These are phyloP conservation scores for Ctenopoma multispine DNA, from an alignment of 2,797 vertebrate species.

Conservation along the genomic window DNA sequence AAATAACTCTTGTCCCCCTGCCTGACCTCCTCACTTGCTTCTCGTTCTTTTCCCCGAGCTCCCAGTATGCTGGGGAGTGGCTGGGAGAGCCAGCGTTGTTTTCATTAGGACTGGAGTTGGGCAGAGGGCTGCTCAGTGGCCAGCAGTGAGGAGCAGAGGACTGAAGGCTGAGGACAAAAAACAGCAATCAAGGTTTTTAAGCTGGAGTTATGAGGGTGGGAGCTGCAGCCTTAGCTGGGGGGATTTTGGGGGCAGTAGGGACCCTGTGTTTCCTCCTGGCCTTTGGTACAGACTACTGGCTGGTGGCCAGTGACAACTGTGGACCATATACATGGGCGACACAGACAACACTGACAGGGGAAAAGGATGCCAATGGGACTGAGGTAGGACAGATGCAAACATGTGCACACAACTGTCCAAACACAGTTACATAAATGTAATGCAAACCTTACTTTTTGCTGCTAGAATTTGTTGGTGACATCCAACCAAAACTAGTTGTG, in stretches of 20 bases:
- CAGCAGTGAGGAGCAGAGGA: conserved; percentile 21
- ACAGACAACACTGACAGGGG: neutral
- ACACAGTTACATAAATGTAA: neutral
- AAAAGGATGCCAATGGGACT: conserved; percentile 65
- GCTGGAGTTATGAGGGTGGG: conserved; percentile 86
- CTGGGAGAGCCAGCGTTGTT: conserved; percentile 25
- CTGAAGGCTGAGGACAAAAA: conserved; percentile 14
- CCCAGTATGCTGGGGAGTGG: conserved; percentile 54
- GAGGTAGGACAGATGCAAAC: conserved; percentile 66
- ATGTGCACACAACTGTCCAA: neutral
- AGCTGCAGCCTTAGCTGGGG: conserved; percentile 83
- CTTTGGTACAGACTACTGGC: conserved; percentile 92
- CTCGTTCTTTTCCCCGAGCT: conserved; percentile 44
- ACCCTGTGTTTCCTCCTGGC: conserved; percentile 87
- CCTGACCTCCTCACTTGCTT: conserved; percentile 53
- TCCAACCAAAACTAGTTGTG: neutral
- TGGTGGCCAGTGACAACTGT: conserved; percentile 88
- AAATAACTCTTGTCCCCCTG: conserved; percentile 81
- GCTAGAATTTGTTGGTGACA: neutral
- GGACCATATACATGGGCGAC: conserved; percentile 51
- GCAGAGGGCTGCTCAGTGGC: conserved; percentile 36
- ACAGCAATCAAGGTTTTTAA: conserved; percentile 15
- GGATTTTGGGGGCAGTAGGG: conserved; percentile 83
- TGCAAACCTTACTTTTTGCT: neutral
- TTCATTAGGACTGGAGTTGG: conserved; percentile 33